phyloP scores from a whole-genome alignment of 2,888 invertebrate genomes.

The Drosophila paranaensis region DNA sequence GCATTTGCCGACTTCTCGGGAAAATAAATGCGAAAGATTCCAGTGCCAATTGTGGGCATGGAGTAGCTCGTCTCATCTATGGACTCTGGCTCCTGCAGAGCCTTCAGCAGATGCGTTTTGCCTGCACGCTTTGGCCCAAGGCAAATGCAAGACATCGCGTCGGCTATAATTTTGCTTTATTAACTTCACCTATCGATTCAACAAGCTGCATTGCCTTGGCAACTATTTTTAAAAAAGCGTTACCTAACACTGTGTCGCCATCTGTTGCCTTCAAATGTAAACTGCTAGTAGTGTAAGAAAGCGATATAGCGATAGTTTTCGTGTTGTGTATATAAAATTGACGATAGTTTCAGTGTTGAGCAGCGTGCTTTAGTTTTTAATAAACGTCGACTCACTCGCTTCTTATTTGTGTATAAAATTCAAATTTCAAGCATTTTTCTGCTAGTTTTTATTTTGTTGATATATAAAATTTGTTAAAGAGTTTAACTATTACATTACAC shows the following conservation, averaged over 20 bases:
- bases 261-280: slow-evolving; percentile 9
- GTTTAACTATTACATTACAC: background rate
- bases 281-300: background rate
- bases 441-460: background rate
- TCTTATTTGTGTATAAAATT: background rate
- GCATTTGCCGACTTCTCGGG: slow-evolving; percentile 75
- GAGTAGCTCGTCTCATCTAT: slow-evolving; percentile 92
- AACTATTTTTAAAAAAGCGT: slow-evolving; percentile 33
- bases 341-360: slow-evolving; percentile 13
- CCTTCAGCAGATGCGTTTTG: slow-evolving; percentile 91
- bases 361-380: background rate
- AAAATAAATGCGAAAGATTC: slow-evolving; percentile 89
- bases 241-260: slow-evolving; percentile 14
- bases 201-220: slow-evolving; percentile 31
- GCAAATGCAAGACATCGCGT: slow-evolving; percentile 86
- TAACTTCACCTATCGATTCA: slow-evolving; percentile 47
- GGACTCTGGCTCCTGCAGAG: slow-evolving; percentile 88
- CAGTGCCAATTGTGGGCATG: slow-evolving; percentile 92
- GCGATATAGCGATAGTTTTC: background rate
- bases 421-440: background rate
- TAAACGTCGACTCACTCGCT: slow-evolving; percentile 11
- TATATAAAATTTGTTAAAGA: background rate
- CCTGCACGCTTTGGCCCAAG: slow-evolving; percentile 92
- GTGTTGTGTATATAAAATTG: background rate
- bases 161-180: background rate